A percentile compares a stretch with the other conserved stretches of the same genome.
These are phyloP conservation scores for Haliaeetus leucogaster DNA, from an alignment of 2,113 vertebrate genomes.

Conservation along the genomic window DNA sequence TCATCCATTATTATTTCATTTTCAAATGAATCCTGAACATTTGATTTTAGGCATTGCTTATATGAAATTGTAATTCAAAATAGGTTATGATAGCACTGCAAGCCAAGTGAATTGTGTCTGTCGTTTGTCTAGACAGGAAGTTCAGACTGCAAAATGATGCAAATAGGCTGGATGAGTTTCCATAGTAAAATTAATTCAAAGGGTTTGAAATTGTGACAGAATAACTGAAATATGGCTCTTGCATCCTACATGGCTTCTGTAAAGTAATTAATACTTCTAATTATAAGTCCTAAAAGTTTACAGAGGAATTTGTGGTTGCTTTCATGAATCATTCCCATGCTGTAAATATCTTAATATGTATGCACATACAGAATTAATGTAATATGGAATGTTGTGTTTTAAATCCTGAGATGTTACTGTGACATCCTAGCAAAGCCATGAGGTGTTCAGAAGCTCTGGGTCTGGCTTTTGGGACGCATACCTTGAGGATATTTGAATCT, in stretches of 20 bases:
- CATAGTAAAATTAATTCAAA: background rate
- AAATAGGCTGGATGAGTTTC: background rate
- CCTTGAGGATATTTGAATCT: background rate
- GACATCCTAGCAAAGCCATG: background rate
- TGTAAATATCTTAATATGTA: conserved; percentile 19
- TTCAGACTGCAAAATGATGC: background rate
- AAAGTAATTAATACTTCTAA: conserved; percentile 29
- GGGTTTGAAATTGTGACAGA: background rate
- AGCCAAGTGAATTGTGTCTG: background rate
- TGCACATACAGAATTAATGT: background rate
- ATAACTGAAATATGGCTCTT: background rate
- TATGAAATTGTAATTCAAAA: background rate
- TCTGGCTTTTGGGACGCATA: background rate
- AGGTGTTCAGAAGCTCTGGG: background rate
- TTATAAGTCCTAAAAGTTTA: background rate
- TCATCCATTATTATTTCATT: background rate
- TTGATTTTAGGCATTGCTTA: background rate
- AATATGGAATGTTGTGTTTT: background rate
- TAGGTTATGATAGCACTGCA: background rate
- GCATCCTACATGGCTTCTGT: background rate
- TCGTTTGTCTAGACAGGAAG: background rate
- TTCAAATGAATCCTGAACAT: background rate
- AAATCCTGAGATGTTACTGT: background rate
- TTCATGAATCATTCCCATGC: conserved; percentile 31
- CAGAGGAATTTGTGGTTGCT: conserved; percentile 18